Percentiles rank a stretch among this genome's conserved stretches.
Evolutionary conservation across 2,113 vertebrate species (phyloP).

Genomic region (Nibea albiflora): DNA sequence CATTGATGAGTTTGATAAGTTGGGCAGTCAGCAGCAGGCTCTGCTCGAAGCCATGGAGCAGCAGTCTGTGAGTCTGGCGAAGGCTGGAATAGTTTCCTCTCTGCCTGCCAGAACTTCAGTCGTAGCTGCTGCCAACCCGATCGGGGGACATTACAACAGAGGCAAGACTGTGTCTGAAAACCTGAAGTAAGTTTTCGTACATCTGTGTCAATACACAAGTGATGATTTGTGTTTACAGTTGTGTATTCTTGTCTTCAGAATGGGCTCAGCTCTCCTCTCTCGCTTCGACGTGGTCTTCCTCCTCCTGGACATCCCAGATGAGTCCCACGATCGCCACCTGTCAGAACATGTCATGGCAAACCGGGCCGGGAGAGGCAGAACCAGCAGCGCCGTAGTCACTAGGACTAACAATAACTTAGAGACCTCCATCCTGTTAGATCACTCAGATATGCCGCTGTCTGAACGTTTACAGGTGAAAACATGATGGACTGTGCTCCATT

Average conservation of each 20-base stretch:
- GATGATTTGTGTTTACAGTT: not conserved
- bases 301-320: conserved; percentile 94
- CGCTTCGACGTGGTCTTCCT: conserved; percentile 98
- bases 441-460: conserved; percentile 87
- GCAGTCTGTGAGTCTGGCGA: conserved; percentile 97
- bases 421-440: conserved; percentile 87
- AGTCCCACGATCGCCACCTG: conserved; percentile 93
- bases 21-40: conserved; percentile 96
- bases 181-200: conserved; percentile 87
- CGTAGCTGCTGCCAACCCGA: conserved; percentile 94
- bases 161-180: conserved; percentile 98
- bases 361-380: conserved; percentile 84
- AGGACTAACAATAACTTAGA: conserved; percentile 78
- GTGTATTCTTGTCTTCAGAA: conserved; percentile 79
- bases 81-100: conserved; percentile 96
- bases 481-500: not conserved
- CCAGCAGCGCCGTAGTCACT: conserved; percentile 80
- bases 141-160: conserved; percentile 97
- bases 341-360: conserved; percentile 97
- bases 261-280: conserved; percentile 95
- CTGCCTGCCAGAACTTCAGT: conserved; percentile 96
- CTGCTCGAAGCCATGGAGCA: conserved; percentile 98
- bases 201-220: not conserved
- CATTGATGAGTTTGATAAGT: conserved; percentile 99
- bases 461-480: conserved; percentile 91